Evolutionary conservation across 2,888 invertebrate species (phyloP).

Genomic region (Yponomeuta plumbellus): DNA sequence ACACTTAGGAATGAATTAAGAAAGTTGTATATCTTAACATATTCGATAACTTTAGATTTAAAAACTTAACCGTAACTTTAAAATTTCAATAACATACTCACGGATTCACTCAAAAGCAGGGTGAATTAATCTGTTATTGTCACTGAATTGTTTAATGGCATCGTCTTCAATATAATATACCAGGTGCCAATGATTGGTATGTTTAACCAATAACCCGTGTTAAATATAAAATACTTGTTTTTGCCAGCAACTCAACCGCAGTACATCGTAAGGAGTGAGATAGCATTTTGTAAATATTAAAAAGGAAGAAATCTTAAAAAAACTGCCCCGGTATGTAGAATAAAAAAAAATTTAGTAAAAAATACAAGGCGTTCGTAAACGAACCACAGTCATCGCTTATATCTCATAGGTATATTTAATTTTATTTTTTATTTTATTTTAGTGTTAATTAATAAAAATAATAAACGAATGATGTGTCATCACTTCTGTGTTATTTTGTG

Average conservation of each 20-base stretch:
- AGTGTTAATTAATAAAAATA: constrained; percentile 53
- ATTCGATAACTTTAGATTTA: not conserved
- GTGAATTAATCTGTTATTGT: not conserved
- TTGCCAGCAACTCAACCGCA: constrained; percentile 43
- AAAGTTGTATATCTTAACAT: not conserved
- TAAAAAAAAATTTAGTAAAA: constrained; percentile 53
- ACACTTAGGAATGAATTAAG: not conserved
- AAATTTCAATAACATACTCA: not conserved
- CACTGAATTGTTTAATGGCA: not conserved
- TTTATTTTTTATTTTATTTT: constrained; percentile 57
- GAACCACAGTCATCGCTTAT: constrained; percentile 67
- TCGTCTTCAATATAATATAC: not conserved
- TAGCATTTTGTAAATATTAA: constrained; percentile 69
- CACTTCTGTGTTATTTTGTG: constrained; percentile 39
- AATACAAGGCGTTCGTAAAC: constrained; percentile 36
- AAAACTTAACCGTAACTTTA: not conserved
- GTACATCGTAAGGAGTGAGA: constrained; percentile 43
- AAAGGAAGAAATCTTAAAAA: constrained; percentile 28
- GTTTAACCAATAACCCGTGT: not conserved
- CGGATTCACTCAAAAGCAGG: not conserved
- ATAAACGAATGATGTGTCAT: constrained; percentile 63
- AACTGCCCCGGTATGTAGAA: constrained; percentile 59
- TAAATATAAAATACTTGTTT: not conserved
- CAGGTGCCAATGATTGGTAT: not conserved
- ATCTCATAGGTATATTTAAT: constrained; percentile 74